These are phyloP conservation scores for Heliconius ismenius DNA, from an alignment of 2,888 invertebrate species.

Conservation along the genomic window DNA sequence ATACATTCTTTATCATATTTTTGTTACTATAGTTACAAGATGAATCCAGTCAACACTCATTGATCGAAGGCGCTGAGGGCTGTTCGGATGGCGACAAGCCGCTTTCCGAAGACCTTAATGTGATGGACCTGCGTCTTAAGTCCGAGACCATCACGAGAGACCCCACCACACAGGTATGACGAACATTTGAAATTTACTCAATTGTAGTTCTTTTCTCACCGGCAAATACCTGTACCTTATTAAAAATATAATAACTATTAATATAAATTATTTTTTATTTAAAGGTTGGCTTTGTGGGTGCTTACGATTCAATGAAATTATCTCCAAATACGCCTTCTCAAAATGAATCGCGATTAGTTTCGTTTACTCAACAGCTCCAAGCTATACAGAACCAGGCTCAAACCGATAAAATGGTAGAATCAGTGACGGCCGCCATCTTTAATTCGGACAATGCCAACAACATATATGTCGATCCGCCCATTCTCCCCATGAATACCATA, in stretches of 20 bases:
- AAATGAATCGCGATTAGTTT: constrained; percentile 65
- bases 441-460: constrained; percentile 67
- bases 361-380: constrained; percentile 75
- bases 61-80: constrained; percentile 66
- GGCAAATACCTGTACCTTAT: background rate
- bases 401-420: constrained; percentile 80
- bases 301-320: constrained; percentile 79
- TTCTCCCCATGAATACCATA: constrained; percentile 54
- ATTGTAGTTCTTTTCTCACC: background rate
- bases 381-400: constrained; percentile 77
- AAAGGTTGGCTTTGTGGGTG: constrained; percentile 63
- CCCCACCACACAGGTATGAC: constrained; percentile 57
- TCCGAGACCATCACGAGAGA: constrained; percentile 75
- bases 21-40: constrained; percentile 81
- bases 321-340: constrained; percentile 72
- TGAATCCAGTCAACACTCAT: constrained; percentile 86
- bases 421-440: constrained; percentile 78
- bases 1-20: background rate
- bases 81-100: constrained; percentile 55
- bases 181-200: background rate
- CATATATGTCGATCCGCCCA: constrained; percentile 61
- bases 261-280: background rate
- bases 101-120: constrained; percentile 73
- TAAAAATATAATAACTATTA: background rate
- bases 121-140: constrained; percentile 87